A percentile compares a stretch with the other conserved stretches of the same genome.
Evolutionary conservation across 2,113 vertebrate genomes (phyloP).

Genomic region (Alces alces): DNA sequence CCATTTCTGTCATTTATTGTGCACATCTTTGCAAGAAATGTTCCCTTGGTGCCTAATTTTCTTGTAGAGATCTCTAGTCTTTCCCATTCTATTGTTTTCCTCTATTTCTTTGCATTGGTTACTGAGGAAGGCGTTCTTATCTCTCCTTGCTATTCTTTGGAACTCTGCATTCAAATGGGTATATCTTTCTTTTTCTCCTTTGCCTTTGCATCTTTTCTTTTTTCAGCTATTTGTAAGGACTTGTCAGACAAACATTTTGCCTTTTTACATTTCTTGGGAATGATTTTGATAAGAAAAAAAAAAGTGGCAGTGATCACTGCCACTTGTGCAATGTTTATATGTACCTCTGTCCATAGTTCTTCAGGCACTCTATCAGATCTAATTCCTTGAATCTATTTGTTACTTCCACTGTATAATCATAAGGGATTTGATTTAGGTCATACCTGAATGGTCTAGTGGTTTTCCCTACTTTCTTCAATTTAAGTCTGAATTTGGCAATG

Average conservation of each 20-base stretch:
- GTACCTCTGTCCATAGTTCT: neutral
- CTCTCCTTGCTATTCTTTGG: neutral
- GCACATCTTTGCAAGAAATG: neutral
- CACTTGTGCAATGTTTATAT: neutral
- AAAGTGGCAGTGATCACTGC: neutral
- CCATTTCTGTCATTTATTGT: neutral
- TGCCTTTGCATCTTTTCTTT: neutral
- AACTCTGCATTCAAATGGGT: neutral
- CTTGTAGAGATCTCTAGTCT: neutral
- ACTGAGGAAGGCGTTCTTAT: neutral
- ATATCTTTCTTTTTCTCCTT: neutral
- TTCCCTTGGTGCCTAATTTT: neutral
- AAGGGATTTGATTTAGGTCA: neutral
- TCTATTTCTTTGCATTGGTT: neutral
- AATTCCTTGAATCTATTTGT: neutral
- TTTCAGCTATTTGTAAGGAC: neutral
- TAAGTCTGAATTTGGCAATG: neutral
- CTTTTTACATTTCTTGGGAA: neutral
- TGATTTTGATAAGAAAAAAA: neutral
- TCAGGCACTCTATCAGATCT: neutral
- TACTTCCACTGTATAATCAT: neutral
- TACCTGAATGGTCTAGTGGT: neutral
- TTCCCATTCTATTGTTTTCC: neutral
- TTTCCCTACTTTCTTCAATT: neutral
- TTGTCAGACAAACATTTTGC: neutral